These are phyloP conservation scores for Struthio camelus DNA, from an alignment of 2,113 vertebrate genomes.

Conservation along the genomic window DNA sequence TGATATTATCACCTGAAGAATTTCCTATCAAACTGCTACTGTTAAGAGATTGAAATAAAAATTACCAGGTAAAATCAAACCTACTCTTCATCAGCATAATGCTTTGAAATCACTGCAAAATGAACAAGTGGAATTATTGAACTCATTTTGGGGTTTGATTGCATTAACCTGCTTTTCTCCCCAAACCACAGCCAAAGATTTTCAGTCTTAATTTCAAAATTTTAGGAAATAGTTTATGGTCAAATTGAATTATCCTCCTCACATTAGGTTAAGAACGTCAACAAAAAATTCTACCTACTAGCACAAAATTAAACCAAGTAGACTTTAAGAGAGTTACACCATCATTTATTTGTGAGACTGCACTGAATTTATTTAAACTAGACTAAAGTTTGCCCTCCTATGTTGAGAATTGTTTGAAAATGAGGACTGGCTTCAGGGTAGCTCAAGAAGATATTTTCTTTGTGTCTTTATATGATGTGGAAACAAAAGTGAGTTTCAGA, in stretches of 20 bases:
- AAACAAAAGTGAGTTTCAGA: background rate
- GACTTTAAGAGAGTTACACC: background rate
- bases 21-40: conserved; percentile 51
- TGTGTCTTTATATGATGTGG: background rate
- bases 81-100: conserved; percentile 58
- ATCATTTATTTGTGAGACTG: background rate
- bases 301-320: background rate
- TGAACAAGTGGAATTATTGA: conserved; percentile 63
- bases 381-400: background rate
- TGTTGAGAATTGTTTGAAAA: background rate
- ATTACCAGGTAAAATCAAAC: conserved; percentile 66
- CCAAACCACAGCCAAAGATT: background rate
- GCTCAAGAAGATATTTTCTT: background rate
- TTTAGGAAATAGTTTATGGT: background rate
- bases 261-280: background rate
- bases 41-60: conserved; percentile 47
- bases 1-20: conserved; percentile 33
- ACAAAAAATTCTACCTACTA: background rate
- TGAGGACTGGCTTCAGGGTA: background rate
- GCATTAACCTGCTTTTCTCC: background rate
- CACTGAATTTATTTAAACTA: background rate
- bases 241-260: background rate
- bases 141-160: background rate
- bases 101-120: conserved; percentile 74
- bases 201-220: background rate